phyloP scores from a whole-genome alignment of 1,140 invertebrate genomes.

The Oncopeltus fasciatus region DNA sequence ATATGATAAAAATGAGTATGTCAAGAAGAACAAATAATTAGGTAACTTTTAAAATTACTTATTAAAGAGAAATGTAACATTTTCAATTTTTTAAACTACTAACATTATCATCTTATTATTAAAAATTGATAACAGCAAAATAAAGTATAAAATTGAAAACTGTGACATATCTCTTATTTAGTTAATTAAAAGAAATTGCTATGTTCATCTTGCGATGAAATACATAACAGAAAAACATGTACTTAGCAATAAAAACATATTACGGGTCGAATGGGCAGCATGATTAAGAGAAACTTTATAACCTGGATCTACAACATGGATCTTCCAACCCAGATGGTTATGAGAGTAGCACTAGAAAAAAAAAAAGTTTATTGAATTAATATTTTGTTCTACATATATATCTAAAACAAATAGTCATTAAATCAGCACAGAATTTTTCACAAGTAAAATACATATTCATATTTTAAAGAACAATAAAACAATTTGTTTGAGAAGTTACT shows the following conservation, averaged over 20 bases:
- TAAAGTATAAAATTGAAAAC: neutral
- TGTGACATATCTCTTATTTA: neutral
- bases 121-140: neutral
- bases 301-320: conserved; percentile 58
- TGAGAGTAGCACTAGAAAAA: conserved; percentile 72
- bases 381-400: too few species aligned
- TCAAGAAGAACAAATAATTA: neutral
- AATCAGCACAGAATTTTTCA: too few species aligned
- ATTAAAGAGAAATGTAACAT: neutral
- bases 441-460: too few species aligned
- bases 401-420: too few species aligned
- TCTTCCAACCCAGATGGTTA: conserved; percentile 85
- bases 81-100: neutral
- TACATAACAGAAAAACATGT: neutral
- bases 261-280: neutral
- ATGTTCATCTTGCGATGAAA: neutral
- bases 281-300: neutral
- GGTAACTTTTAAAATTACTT: too few species aligned
- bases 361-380: too few species aligned
- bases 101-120: neutral
- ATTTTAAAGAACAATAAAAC: too few species aligned
- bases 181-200: neutral
- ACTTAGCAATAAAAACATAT: neutral
- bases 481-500: too few species aligned
- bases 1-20: too few species aligned